Evolutionary conservation across 2,113 vertebrate species (phyloP), one percentile per base, ranked within the genome.

Genomic region (Syngnathoides biaculeatus): DNA sequence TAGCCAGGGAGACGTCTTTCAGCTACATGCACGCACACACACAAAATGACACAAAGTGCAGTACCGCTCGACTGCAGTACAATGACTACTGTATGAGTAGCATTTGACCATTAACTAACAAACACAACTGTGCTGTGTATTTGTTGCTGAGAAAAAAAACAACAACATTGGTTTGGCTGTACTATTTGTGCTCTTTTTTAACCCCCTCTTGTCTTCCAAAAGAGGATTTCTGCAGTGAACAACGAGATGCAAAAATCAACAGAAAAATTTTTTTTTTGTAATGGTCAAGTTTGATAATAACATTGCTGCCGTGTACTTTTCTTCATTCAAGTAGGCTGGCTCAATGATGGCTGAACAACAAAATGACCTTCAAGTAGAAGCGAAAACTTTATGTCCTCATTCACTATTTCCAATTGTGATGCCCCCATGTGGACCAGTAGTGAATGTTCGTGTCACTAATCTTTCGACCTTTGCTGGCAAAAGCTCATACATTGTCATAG

Each of bases 291-390:
- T n/a, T 52, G 55, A 30, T 40, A 14, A 53, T 1, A 17, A 68
- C 64, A 68, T 65, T 60, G 55, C 5, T 6, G 45, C 4, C 17
- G 13, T 47, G 30, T 53, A 26, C 58, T 45, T 68, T 50, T 68
- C 68, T 74, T 74, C 64, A 77, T 77, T 69, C 69, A 73, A 43
- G 50, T 17, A 24, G 48, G 63, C 13, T 61, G 79, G 55, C 67
- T 42, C 61, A 17, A 42, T 78, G 69, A 86, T 78, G 58, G 76
- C 75, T 86, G 76, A 66, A 56, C 69, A 43, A 74, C 67, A 35
- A 69, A 73, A 52, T 55, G 27, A 30, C 53, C 67, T 69, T 42
- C 40, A 69, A 58, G 43, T 22, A 67, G 59, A 11, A 35, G 30
- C 19, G 20, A 47, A 9, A 0, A 8, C 48, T 9, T 20, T n/a